Conservation (phyloP, 2,797 vertebrate species). For the Gambusia yucatana region DNA sequence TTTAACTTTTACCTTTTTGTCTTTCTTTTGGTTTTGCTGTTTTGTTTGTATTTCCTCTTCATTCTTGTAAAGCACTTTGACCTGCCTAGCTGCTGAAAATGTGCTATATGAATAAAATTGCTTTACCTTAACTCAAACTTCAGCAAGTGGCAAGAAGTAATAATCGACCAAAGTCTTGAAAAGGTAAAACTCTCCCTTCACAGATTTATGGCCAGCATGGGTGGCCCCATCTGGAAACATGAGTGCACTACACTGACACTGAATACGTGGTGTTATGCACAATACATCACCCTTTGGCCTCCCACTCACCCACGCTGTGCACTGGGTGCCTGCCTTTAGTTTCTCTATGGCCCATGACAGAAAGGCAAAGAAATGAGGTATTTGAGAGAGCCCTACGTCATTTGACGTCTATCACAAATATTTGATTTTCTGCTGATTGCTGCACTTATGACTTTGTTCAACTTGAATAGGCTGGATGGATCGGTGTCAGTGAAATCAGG, state of each 20-base stretch:
- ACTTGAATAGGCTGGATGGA: slow-evolving; percentile 25
- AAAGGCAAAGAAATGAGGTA: slow-evolving; percentile 41
- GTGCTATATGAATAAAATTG: no score
- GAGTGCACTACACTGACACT: slow-evolving; percentile 28
- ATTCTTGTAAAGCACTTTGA: no score
- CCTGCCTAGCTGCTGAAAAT: no score
- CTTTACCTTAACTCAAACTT: not conserved
- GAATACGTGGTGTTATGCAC: slow-evolving; percentile 42
- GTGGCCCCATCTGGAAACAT: slow-evolving; percentile 55
- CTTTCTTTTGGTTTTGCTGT: no score
- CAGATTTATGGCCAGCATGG: slow-evolving; percentile 62
- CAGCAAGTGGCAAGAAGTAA: not conserved
- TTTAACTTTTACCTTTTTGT: no score
- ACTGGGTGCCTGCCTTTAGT: slow-evolving; percentile 47
- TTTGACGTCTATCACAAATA: slow-evolving; percentile 47
- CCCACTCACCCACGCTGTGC: slow-evolving; percentile 54
- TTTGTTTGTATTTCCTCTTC: no score
- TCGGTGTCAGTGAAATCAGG: slow-evolving; percentile 14
- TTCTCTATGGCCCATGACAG: slow-evolving; percentile 51
- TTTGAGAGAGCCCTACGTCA: slow-evolving; percentile 43
- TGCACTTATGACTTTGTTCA: slow-evolving; percentile 16
- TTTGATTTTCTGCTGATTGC: slow-evolving; percentile 48
- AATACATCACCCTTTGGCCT: slow-evolving; percentile 67
- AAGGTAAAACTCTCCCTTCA: slow-evolving; percentile 34
- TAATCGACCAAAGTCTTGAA: not conserved